Conservation (phyloP, 2,888 invertebrate species). For the Luperina nickerlii region DNA sequence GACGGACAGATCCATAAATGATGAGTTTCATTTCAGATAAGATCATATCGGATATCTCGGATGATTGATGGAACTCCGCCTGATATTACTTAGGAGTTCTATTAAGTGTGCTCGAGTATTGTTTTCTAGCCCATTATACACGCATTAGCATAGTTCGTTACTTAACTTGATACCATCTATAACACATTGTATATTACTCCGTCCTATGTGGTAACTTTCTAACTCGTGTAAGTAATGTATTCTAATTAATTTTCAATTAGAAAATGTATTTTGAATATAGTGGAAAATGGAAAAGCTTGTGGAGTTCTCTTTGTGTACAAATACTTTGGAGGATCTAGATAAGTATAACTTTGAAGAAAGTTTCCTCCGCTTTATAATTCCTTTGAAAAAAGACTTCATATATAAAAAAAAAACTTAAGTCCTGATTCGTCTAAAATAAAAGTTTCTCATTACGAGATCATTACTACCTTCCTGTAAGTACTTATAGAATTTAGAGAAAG, state of each 20-base stretch:
- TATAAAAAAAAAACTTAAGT: conserved; percentile 4
- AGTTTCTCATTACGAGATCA: conserved; percentile 17
- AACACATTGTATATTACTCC: conserved; percentile 42
- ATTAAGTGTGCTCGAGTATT: conserved; percentile 84
- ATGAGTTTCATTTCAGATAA: conserved; percentile 90
- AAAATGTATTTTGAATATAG: conserved; percentile 44
- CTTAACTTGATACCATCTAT: conserved; percentile 68
- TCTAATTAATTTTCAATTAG: conserved; percentile 67
- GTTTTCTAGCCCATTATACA: conserved; percentile 86
- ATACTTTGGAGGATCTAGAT: conserved; percentile 29
- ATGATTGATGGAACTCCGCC: conserved; percentile 87
- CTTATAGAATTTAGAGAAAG: conserved; percentile 7
- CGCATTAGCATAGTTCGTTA: conserved; percentile 84
- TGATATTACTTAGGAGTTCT: conserved; percentile 87
- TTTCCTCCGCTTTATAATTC: conserved; percentile 24
- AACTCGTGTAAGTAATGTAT: conserved; percentile 53
- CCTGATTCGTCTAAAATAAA: conserved; percentile 19
- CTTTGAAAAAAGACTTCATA: conserved; percentile 21
- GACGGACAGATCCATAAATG: conserved; percentile 89
- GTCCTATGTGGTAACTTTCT: conserved; percentile 41
- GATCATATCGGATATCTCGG: conserved; percentile 85
- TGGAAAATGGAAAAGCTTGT: conserved; percentile 37
- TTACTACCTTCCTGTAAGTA: not conserved
- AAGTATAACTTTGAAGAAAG: conserved; percentile 35
- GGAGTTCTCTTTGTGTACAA: conserved; percentile 51